Base-by-base conservation (phyloP, 2,113 vertebrate genomes). In the Pleuronectes platessa region DNA sequence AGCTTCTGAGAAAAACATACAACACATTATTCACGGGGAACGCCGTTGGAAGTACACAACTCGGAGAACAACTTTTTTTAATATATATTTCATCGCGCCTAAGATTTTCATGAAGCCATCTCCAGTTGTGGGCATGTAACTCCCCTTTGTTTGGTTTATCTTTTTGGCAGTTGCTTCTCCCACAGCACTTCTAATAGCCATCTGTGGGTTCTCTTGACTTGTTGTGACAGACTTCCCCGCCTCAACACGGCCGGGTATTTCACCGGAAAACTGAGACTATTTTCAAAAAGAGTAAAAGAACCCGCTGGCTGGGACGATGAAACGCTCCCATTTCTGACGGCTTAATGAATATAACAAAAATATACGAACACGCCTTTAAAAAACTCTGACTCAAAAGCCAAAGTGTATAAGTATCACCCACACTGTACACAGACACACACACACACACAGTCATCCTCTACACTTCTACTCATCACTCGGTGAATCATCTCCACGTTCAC, bases 401-500 rank as follows among this genome's bases (percentile, higher is more conserved):
- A 13, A 77, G 71, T 37, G 5, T 70, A 42, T 35, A 0, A 0
- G 24, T 60, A 74, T 64, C 13, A 21, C 68, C 66, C 55, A 63
- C 71, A 76, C 56, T 35, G 55, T 74, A 69, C 63, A 83, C 70
- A 45, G 42, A 72, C 60, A 31, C 27, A 31, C 27, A 31, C 27
- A 83, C 69, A 45, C 40, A 72, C 59, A 61, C 10, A 65, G 14
- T 24, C 35, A 49, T 37, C 35, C 35, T 37, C 35, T 37, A 37
- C 2, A n/a, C 67, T 42, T 71, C 54, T 70, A 75, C 47, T 64
- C 69, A 51, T 70, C 66, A 68, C 21, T 6, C 0, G 0, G 40
- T 78, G 71, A 82, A 62, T 85, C 79, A 74, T 76, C 2, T 42
- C 15, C 24, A 40, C 54, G 61, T 65, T 62, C 60, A 68, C 73